Conservation (phyloP, 2,113 vertebrate genomes). For the Charina bottae region DNA sequence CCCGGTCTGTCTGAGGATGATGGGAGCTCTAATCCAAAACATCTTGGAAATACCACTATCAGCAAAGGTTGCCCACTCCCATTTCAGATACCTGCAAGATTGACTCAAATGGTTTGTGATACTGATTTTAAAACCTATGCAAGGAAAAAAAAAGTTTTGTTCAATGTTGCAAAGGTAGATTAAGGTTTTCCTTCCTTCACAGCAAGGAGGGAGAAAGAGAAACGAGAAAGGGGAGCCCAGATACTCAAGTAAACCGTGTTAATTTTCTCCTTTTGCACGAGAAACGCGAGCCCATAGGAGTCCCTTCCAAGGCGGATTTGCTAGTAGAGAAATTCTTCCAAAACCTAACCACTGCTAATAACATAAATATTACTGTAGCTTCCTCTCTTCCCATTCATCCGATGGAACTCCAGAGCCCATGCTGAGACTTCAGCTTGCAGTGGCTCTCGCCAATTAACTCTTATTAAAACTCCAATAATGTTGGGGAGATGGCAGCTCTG, state of each 20-base stretch:
- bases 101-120: no score
- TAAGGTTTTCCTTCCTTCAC: neutral
- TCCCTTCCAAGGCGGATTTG: neutral
- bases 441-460: conserved; percentile 55
- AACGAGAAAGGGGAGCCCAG: no score
- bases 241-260: neutral
- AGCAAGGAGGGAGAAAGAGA: neutral
- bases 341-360: conserved; percentile 50
- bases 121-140: neutral
- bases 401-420: neutral
- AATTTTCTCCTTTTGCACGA: no score
- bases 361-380: conserved; percentile 50
- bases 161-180: neutral
- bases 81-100: neutral
- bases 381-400: neutral
- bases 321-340: neutral
- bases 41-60: neutral
- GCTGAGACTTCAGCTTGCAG: neutral
- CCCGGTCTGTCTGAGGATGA: neutral
- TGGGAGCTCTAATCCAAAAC: neutral
- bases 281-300: neutral
- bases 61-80: neutral
- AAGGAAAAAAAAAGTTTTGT: neutral
- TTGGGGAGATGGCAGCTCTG: conserved; percentile 50
- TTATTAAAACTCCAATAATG: conserved; percentile 57